phyloP scores from a whole-genome alignment of 2,113 vertebrate genomes.

The Sceloporus tristichus region DNA sequence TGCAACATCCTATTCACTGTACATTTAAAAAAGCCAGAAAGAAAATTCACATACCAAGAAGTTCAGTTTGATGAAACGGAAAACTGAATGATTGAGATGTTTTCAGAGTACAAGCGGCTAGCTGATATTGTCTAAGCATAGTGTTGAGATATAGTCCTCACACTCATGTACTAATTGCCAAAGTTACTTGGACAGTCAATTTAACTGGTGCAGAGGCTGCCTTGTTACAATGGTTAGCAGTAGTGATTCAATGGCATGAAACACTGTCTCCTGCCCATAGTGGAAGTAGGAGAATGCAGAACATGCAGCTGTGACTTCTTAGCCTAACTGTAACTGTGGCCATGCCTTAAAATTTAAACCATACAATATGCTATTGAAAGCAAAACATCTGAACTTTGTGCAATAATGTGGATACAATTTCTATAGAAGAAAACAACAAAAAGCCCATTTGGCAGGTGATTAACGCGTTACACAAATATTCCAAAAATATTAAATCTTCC shows the following conservation, averaged over 20 bases:
- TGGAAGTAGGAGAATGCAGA: slow-evolving; percentile 62
- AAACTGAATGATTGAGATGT: slow-evolving; percentile 81
- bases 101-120: slow-evolving; percentile 79
- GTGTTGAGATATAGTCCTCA: slow-evolving; percentile 82
- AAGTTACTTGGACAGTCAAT: slow-evolving; percentile 76
- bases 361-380: slow-evolving; percentile 66
- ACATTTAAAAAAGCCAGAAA: slow-evolving; percentile 70
- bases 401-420: slow-evolving; percentile 53
- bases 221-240: slow-evolving; percentile 70
- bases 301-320: slow-evolving; percentile 71
- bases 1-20: slow-evolving; percentile 87
- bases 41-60: slow-evolving; percentile 84
- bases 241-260: slow-evolving; percentile 62
- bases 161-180: slow-evolving; percentile 79
- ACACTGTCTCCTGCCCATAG: slow-evolving; percentile 56
- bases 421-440: slow-evolving; percentile 54
- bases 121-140: slow-evolving; percentile 82
- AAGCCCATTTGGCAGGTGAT: slow-evolving; percentile 72
- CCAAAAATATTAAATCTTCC: slow-evolving; percentile 47
- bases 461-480: slow-evolving; percentile 66
- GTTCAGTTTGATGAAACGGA: slow-evolving; percentile 80
- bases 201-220: slow-evolving; percentile 76
- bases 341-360: slow-evolving; percentile 70
- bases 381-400: slow-evolving; percentile 69
- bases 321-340: slow-evolving; percentile 53